These are phyloP conservation scores for Agrilus cyanescens DNA, from an alignment of 2,888 invertebrate genomes.

Conservation along the genomic window DNA sequence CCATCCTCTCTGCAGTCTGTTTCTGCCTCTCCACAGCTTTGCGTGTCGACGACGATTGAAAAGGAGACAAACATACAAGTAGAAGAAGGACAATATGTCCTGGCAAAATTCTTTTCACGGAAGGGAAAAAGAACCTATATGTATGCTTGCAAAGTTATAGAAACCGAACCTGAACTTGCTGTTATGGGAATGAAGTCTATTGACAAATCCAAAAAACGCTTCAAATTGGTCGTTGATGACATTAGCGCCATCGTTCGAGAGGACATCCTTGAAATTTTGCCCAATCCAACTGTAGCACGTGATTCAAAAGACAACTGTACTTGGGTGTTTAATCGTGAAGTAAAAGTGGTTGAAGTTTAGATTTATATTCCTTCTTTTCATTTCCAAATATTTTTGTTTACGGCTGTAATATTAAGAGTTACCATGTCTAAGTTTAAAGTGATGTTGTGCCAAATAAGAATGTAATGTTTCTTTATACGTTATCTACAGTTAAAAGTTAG, in stretches of 20 bases:
- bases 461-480: too few relatives aligned
- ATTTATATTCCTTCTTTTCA: too few relatives aligned
- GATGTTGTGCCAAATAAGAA: too few relatives aligned
- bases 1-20: too few relatives aligned
- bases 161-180: constrained; percentile 3
- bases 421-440: too few relatives aligned
- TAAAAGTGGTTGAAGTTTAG: too few relatives aligned
- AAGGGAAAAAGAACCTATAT: constrained; percentile 4
- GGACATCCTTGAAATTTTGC: background rate
- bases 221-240: constrained; percentile 1
- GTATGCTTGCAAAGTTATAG: constrained; percentile 5
- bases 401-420: too few relatives aligned
- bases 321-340: too few relatives aligned
- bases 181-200: constrained; percentile 5
- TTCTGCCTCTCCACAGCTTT: too few relatives aligned
- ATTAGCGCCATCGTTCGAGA: background rate
- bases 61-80: background rate
- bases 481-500: too few relatives aligned
- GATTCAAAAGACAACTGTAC: background rate
- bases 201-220: background rate
- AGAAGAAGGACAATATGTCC: background rate
- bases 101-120: constrained; percentile 1
- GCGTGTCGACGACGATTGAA: background rate
- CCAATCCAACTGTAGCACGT: background rate
- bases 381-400: too few relatives aligned